These are phyloP conservation scores for Bothrops alternatus DNA, from an alignment of 2,797 vertebrate genomes.

Conservation along the genomic window DNA sequence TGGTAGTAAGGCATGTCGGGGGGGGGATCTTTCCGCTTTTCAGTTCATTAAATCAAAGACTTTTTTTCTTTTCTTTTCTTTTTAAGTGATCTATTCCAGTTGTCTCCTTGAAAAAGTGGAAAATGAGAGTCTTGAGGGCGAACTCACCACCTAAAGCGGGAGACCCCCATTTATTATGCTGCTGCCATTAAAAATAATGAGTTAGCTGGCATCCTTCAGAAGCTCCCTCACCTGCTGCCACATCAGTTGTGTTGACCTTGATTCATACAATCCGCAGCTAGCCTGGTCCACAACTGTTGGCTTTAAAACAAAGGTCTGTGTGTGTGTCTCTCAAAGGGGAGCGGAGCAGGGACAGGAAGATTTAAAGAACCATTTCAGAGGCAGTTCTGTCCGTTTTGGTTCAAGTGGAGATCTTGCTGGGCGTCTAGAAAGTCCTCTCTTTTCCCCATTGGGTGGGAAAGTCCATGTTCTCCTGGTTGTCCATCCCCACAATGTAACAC, in stretches of 20 bases:
- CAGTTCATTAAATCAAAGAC: background rate
- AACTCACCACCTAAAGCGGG: background rate
- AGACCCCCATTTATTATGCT: background rate
- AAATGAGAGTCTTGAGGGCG: background rate
- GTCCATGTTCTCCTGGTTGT: slow-evolving; percentile 20
- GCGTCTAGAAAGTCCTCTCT: too few relatives aligned
- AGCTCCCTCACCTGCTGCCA: too few relatives aligned
- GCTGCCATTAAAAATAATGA: background rate
- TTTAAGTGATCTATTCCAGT: background rate
- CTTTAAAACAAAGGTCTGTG: background rate
- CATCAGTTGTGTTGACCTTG: background rate
- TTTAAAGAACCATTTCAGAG: background rate
- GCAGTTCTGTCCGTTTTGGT: too few relatives aligned
- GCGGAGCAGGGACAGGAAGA: rapidly evolving
- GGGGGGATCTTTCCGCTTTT: background rate
- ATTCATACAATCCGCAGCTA: too few relatives aligned
- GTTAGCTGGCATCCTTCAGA: background rate
- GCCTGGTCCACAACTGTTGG: too few relatives aligned
- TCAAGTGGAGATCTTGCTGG: background rate
- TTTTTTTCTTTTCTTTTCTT: background rate
- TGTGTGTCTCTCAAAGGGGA: too few relatives aligned
- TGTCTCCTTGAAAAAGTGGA: background rate
- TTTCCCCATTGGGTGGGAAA: rapidly evolving
- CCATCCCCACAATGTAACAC: slow-evolving; percentile 68
- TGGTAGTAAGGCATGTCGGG: background rate